Evolutionary conservation across 2,797 vertebrate genomes (phyloP), one percentile per base, ranked within the genome.

Genomic region (Chloroceryle amazona): DNA sequence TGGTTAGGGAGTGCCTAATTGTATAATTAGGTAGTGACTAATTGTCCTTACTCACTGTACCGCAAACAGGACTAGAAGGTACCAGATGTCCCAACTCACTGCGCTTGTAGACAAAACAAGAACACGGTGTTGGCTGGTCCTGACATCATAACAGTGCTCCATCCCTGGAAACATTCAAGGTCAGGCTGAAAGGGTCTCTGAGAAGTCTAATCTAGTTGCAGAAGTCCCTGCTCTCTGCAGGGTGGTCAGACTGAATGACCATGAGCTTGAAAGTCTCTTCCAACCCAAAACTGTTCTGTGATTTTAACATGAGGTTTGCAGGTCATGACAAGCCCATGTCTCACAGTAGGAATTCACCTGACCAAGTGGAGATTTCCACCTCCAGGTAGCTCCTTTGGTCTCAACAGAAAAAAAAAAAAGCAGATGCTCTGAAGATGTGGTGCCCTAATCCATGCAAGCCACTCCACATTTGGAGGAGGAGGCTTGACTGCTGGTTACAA

Each of bases 361-460:
- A 42, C 28, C 31, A 21, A 29, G 14, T 2, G 18, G 87, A 21
- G 26, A 25, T 67, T 80, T 49, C 31, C 9, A 41, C 35, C 35
- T 41, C 26, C 54, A 41, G 14, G 60, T 60, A 57, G 22, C 13
- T 39, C 44, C 72, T 83, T 15, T 41, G 58, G 28, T 13, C n/a
- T 44, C 51, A 37, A 63, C 28, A 42, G 26, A 51, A 51, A 49
- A 49, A 23, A 25, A 49, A 49, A 49, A 15, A 49, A 49, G 3
- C 0, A 0, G 63, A 66, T 20, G 11, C 5, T 33, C n/a, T 71
- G 28, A 78, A 66, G 72, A 78, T 0, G 1, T 29, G 26, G 6
- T 49, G 19, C n/a, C 28, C 7, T n/a, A 9, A 33, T 9, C 37
- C 37, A 29, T 6, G 15, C 10, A 31, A 65, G 26, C 11, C 22